Evolutionary conservation across 2,797 vertebrate species (phyloP).

Genomic region (Xerus rutilus): DNA sequence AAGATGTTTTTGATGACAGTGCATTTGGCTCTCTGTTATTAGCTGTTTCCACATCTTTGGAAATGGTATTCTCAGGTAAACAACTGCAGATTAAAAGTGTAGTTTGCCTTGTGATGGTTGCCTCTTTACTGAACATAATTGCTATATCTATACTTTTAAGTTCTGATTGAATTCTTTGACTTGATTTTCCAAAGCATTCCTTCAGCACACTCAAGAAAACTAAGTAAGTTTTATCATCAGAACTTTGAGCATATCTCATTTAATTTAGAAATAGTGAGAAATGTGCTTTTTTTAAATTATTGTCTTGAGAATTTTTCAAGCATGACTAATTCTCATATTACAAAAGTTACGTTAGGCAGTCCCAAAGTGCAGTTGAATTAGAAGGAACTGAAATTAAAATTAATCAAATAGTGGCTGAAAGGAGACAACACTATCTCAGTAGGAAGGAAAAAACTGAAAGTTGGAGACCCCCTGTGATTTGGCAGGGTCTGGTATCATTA

Average conservation of each 20-base stretch:
- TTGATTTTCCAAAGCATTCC: constrained; percentile 59
- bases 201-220: constrained; percentile 33
- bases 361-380: constrained; percentile 18
- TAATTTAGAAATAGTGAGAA: constrained; percentile 48
- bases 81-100: background rate
- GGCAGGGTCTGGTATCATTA: background rate
- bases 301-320: constrained; percentile 20
- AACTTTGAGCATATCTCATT: constrained; percentile 45
- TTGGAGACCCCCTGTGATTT: constrained; percentile 6
- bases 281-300: background rate
- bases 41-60: background rate
- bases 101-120: background rate
- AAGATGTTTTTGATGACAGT: constrained; percentile 40
- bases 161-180: constrained; percentile 50
- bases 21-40: background rate
- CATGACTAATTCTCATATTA: constrained; percentile 43
- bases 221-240: background rate
- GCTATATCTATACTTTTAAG: background rate
- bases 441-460: constrained; percentile 22
- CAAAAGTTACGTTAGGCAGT: constrained; percentile 41
- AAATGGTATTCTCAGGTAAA: background rate
- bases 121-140: background rate
- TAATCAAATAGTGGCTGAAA: constrained; percentile 26
- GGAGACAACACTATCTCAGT: background rate
- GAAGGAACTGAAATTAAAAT: constrained; percentile 47